These are phyloP conservation scores for Stomorhina lunata DNA, from an alignment of 2,888 invertebrate species.

Conservation along the genomic window DNA sequence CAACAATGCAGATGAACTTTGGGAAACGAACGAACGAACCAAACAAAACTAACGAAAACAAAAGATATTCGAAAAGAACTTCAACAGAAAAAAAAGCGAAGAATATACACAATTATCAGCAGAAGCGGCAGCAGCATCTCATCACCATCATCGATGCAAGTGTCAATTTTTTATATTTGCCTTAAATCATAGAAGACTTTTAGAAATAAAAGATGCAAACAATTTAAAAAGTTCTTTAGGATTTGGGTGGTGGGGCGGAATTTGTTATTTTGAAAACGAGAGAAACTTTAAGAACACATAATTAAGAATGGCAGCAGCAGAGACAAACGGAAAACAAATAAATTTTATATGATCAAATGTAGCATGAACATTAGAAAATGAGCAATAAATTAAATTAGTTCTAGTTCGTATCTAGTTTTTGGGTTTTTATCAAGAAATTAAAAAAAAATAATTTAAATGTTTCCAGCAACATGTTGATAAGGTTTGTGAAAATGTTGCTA, in stretches of 20 bases:
- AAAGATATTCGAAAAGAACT: not conserved
- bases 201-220: too few relatives aligned
- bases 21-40: not conserved
- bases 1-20: not conserved
- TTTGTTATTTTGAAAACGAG: not conserved
- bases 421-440: too few relatives aligned
- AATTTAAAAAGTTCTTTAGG: not conserved
- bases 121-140: not conserved
- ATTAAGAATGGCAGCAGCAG: not conserved
- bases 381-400: not conserved
- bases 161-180: not conserved
- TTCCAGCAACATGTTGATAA: too few relatives aligned
- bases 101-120: not conserved
- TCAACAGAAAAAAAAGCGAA: not conserved
- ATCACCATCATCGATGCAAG: slow-evolving; percentile 19
- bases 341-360: slow-evolving; percentile 12
- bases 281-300: not conserved
- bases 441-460: too few relatives aligned
- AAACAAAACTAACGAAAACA: not conserved
- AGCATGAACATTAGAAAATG: not conserved
- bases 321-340: not conserved
- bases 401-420: too few relatives aligned
- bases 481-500: too few relatives aligned
- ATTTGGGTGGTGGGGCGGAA: too few relatives aligned
- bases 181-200: too few relatives aligned